phyloP scores from a whole-genome alignment of 2,888 invertebrate genomes.

The Spilosoma lubricipeda region DNA sequence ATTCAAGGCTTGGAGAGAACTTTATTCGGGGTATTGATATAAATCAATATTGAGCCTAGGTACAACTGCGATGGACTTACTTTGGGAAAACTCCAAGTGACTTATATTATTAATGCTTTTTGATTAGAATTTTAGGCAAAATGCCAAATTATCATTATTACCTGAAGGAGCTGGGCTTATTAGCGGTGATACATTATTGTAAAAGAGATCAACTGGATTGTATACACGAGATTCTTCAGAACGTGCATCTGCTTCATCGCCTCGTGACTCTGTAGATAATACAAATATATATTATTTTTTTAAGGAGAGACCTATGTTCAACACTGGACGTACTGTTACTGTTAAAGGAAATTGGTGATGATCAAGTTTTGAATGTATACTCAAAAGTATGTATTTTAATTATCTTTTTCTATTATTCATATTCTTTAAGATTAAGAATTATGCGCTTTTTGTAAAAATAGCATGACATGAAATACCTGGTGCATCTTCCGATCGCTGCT shows the following conservation, averaged over 20 bases:
- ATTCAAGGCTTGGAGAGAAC: not conserved
- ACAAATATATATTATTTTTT: not conserved
- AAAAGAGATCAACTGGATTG: conserved; percentile 44
- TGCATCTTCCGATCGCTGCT: conserved; percentile 12
- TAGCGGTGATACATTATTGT: conserved; percentile 20
- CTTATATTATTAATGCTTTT: not conserved
- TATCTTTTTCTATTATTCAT: not conserved
- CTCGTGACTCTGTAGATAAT: conserved; percentile 24
- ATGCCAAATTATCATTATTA: not conserved
- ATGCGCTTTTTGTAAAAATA: not conserved
- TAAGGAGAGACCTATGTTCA: too few species aligned
- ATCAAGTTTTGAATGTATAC: not conserved
- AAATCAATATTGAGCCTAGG: not conserved
- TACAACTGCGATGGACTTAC: not conserved
- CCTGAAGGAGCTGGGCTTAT: conserved; percentile 15
- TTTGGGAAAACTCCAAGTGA: not conserved
- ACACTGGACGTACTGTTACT: too few species aligned
- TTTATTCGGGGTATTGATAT: not conserved
- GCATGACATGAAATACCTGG: not conserved
- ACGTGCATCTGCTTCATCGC: conserved; percentile 25
- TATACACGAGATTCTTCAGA: conserved; percentile 49
- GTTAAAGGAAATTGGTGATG: too few species aligned
- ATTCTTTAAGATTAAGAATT: not conserved
- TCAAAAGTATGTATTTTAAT: not conserved
- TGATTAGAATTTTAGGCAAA: not conserved